These are phyloP conservation scores for Meandrina meandrites DNA, from an alignment of 92 coral and sea anemone species.

Conservation along the genomic window DNA sequence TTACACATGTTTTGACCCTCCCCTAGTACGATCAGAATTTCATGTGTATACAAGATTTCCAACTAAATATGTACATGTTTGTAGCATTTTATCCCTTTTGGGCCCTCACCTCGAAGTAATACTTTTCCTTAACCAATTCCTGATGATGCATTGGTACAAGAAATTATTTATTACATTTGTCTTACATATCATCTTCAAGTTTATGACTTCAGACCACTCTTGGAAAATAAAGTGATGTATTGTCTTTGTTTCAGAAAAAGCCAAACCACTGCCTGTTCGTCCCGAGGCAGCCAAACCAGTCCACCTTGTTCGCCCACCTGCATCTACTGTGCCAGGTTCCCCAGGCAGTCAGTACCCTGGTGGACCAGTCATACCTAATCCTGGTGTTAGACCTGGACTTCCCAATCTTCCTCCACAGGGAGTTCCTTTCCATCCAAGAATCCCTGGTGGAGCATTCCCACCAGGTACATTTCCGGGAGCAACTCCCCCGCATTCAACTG, in stretches of 20 bases:
- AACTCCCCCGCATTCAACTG: constrained; percentile 33
- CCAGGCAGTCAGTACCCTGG: constrained; percentile 54
- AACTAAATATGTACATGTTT: too few species aligned
- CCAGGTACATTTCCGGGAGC: constrained; percentile 22
- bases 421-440: constrained; percentile 48
- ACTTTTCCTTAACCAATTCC: neutral
- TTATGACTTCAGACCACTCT: too few species aligned
- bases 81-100: neutral
- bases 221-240: neutral
- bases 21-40: too few species aligned
- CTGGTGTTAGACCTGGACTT: constrained; percentile 58
- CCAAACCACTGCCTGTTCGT: constrained; percentile 64
- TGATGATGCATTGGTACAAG: neutral
- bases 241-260: constrained; percentile 40
- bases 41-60: too few species aligned
- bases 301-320: constrained; percentile 69
- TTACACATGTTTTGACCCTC: too few species aligned
- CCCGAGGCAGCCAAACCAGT: constrained; percentile 69
- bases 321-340: constrained; percentile 33
- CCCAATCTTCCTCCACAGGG: constrained; percentile 44
- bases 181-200: too few species aligned
- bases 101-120: neutral
- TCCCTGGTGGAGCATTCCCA: constrained; percentile 43
- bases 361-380: constrained; percentile 28
- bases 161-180: neutral